Evolutionary conservation across 2,888 invertebrate genomes (phyloP).

Genomic region (Sclerodermus sp.): DNA sequence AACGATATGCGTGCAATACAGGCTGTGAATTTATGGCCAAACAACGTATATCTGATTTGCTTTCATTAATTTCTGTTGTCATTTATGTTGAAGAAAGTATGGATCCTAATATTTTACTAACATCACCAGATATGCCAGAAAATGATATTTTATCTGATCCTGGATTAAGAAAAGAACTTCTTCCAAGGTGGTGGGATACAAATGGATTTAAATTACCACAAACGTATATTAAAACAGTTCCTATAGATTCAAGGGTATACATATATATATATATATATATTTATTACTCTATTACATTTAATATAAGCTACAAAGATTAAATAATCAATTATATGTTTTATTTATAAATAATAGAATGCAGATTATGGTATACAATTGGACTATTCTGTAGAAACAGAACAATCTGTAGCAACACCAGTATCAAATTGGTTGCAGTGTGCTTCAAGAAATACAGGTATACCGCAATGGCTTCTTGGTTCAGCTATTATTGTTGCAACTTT

Average conservation of each 20-base stretch:
- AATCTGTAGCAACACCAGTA: conserved; percentile 35
- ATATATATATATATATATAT: too few species aligned
- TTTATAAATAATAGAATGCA: conserved; percentile 31
- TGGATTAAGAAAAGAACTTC: conserved; percentile 46
- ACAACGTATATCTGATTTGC: conserved; percentile 36
- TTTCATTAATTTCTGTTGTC: conserved; percentile 37
- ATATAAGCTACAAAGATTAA: conserved; percentile 3
- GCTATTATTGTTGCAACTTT: conserved; percentile 32
- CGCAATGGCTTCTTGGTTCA: conserved; percentile 39
- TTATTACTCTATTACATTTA: neutral
- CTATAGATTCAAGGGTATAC: conserved; percentile 43
- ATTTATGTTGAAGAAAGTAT: conserved; percentile 40
- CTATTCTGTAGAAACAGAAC: conserved; percentile 43
- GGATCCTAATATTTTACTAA: conserved; percentile 41
- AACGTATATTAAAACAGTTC: conserved; percentile 51
- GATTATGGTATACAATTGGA: conserved; percentile 47
- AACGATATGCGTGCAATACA: conserved; percentile 40
- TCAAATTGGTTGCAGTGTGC: conserved; percentile 43
- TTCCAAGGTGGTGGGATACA: conserved; percentile 52
- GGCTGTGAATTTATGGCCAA: conserved; percentile 50
- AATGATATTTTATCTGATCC: conserved; percentile 49
- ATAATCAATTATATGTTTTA: conserved; percentile 4
- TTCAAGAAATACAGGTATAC: conserved; percentile 39
- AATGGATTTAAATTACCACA: conserved; percentile 51
- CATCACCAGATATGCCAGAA: conserved; percentile 48